Evolutionary conservation across 2,888 invertebrate genomes (phyloP), one percentile per base, ranked within the genome.

Genomic region (Cosmorhoe ocellata): DNA sequence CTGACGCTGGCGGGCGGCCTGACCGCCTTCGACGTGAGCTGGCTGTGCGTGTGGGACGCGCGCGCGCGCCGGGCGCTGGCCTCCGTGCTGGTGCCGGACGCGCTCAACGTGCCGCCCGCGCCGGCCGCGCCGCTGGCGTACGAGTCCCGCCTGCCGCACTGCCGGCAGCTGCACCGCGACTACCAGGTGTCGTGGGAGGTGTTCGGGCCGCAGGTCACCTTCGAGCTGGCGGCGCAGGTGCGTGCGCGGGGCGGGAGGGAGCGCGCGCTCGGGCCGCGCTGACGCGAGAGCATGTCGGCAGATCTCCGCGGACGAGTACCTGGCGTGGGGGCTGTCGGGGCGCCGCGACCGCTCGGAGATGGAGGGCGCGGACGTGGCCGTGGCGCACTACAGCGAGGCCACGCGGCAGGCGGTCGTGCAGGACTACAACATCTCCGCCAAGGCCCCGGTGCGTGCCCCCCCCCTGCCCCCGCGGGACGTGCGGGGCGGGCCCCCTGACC

Each of bases 271-370:
- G n/a, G n/a, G n/a, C n/a, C n/a, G n/a, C n/a, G n/a, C n/a, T n/a
- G 24, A 7, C 7, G 4, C 7, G 18, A 3, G 18, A 4, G 18
- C 4, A 2, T 18, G 24, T 24, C 18, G 27, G 0, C 70, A 92
- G 93, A 84, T 85, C 28, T 90, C 76, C 0, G 92, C 93, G 61
- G 91, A 94, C 66, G 96, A 97, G 65, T 98, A 98, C 83, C 94
- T 98, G 93, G 94, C 96, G 9, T 97, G 97, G 81, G 98, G 98
- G 26, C 84, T 97, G 43, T 97, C 97, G 14, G 18, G 97, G 97
- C 39, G 93, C 94, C 0, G 85, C 6, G 86, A 87, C 12, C 88
- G 90, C 31, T 94, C 96, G 62, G 92, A 93, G 81, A 98, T 98
- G 97, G 84, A 95, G 66, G 96, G 96, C 38, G 93, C 96, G 0